Evolutionary conservation across 2,888 invertebrate genomes (phyloP).

Genomic region (Coenonympha glycerion): DNA sequence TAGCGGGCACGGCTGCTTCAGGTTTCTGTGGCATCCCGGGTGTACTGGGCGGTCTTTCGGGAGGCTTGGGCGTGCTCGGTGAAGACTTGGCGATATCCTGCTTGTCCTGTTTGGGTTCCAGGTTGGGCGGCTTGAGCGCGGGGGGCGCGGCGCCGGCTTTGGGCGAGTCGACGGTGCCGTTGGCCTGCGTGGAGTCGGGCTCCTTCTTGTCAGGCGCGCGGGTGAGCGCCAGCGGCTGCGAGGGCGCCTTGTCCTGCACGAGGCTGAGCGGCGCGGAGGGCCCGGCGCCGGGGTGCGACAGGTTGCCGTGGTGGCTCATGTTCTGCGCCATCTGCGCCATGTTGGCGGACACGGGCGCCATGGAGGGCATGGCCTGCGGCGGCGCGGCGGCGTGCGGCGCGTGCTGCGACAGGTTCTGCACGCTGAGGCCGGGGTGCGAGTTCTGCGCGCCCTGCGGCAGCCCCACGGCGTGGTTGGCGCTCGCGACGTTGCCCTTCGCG

Average conservation of each 20-base stretch:
- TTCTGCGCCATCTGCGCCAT: constrained; percentile 74
- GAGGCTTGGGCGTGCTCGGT: constrained; percentile 66
- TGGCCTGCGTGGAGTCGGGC: constrained; percentile 58
- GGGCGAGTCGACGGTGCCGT: constrained; percentile 65
- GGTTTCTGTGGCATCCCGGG: constrained; percentile 56
- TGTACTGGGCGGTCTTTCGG: constrained; percentile 48
- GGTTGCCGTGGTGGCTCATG: constrained; percentile 72
- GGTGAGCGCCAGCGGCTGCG: constrained; percentile 63
- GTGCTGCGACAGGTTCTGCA: constrained; percentile 62
- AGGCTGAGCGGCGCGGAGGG: constrained; percentile 64
- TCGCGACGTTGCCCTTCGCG: constrained; percentile 65
- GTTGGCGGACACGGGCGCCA: constrained; percentile 71
- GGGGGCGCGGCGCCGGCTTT: constrained; percentile 52
- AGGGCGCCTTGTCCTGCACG: constrained; percentile 58
- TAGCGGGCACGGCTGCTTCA: constrained; percentile 43
- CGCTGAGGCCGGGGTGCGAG: constrained; percentile 52
- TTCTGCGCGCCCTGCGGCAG: constrained; percentile 64
- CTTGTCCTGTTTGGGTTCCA: constrained; percentile 61
- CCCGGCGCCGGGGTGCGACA: constrained; percentile 56
- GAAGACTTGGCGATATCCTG: constrained; percentile 66
- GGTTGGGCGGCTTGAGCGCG: constrained; percentile 55
- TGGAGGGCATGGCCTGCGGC: constrained; percentile 61
- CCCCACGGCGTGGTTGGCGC: constrained; percentile 59
- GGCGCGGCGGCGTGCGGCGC: constrained; percentile 50
- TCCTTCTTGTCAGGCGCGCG: constrained; percentile 68